Evolutionary conservation across 1,140 invertebrate species (phyloP).

Genomic region (Protaetia brevitarsis): DNA sequence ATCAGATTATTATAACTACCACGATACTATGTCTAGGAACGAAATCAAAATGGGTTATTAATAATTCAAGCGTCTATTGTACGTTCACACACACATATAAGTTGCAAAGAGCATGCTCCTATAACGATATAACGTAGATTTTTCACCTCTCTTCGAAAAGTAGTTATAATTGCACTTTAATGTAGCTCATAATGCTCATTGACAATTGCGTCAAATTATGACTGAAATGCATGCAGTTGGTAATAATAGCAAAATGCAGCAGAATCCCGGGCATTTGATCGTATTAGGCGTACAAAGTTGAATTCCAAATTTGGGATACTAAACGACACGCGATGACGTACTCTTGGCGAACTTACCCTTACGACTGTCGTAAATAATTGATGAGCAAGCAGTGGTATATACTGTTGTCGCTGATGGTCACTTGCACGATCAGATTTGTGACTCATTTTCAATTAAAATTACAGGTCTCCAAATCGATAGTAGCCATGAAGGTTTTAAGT

Average conservation of each 20-base stretch:
- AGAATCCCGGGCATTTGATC: neutral
- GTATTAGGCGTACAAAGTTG: neutral
- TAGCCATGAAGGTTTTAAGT: neutral
- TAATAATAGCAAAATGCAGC: neutral
- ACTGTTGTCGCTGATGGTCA: neutral
- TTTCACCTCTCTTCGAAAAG: neutral
- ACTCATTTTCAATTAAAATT: neutral
- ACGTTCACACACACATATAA: slow-evolving; percentile 13
- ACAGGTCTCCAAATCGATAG: neutral
- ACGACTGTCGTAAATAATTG: neutral
- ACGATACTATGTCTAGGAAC: neutral
- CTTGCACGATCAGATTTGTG: neutral
- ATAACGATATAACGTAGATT: neutral
- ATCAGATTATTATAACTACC: neutral
- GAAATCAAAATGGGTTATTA: slow-evolving; percentile 1
- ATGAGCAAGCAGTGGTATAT: neutral
- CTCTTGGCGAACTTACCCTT: neutral
- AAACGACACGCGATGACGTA: neutral
- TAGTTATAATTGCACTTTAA: neutral
- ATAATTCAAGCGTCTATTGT: neutral
- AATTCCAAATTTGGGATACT: neutral
- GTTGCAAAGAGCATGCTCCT: neutral
- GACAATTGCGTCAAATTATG: neutral
- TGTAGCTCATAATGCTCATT: neutral
- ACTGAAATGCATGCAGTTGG: neutral